Evolutionary conservation across 2,888 invertebrate genomes (phyloP).

Genomic region (Calliphora vomitoria): DNA sequence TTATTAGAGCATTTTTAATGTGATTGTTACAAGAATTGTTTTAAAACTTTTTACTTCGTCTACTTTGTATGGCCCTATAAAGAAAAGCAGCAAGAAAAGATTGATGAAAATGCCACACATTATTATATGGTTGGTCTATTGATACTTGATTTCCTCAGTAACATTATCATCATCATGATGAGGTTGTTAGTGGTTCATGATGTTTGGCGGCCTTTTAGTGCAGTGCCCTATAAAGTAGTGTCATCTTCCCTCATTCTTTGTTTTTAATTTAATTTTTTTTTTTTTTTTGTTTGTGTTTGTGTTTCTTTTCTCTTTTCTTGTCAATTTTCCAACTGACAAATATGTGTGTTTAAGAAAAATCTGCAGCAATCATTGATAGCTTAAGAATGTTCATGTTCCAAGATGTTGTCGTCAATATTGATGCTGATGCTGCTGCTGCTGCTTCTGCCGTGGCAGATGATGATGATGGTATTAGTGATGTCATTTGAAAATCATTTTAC

Average conservation of each 20-base stretch:
- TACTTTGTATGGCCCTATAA: not conserved
- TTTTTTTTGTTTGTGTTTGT: too few species aligned
- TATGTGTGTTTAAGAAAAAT: conserved; percentile 44
- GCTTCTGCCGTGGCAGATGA: not conserved
- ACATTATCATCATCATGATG: conserved; percentile 1
- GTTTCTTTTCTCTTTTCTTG: not conserved
- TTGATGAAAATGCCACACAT: conserved; percentile 66
- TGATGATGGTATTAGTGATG: conserved; percentile 62
- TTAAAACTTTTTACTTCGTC: not conserved
- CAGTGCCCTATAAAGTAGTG: conserved; percentile 19
- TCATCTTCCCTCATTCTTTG: conserved; percentile 36
- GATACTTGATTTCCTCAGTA: not conserved
- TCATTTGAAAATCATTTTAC: conserved; percentile 68
- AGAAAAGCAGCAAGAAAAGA: conserved; percentile 20
- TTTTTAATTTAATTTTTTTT: conserved; percentile 40
- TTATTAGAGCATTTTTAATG: conserved; percentile 32
- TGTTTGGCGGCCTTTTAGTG: conserved; percentile 46
- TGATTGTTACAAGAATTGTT: not conserved
- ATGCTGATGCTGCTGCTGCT: not conserved
- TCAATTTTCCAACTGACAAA: conserved; percentile 38
- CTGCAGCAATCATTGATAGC: conserved; percentile 46
- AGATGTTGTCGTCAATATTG: conserved; percentile 30
- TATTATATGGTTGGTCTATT: conserved; percentile 39
- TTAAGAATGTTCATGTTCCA: conserved; percentile 58
- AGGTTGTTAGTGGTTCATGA: conserved; percentile 12